Evolutionary conservation across 1,140 invertebrate genomes (phyloP), one percentile per base, ranked within the genome.

Genomic region (Drosophila ironensis): DNA sequence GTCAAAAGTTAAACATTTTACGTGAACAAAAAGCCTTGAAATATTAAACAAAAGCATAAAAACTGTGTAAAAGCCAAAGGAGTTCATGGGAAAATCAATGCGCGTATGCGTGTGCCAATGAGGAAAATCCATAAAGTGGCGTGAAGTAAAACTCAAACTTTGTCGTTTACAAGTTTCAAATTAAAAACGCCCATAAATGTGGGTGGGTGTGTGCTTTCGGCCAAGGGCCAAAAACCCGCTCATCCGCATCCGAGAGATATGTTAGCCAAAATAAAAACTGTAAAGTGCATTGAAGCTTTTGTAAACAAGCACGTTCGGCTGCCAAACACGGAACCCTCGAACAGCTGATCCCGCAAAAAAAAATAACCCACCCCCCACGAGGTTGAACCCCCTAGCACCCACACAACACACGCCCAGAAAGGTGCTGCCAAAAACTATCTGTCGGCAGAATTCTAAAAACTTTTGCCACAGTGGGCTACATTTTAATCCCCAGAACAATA

Each of bases 121-220:
- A 66, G 67, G 72, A 86, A 86, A 86, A 73, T 86, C 80, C 38
- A 84, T 86, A 86, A 74, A 73, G 71, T 57, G 56, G 42, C 60
- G 59, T 68, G 20, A 68, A 68, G 50, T 60, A 33, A 75, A 81
- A 75, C 66, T 75, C 76, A 52, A 66, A 61, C 48, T 68, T 71
- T 6, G 52, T 74, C 64, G 69, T 72, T 82, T 69, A 64, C 72
- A 37, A 54, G 46, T 72, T 78, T 72, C 51, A 67, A 78, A 72
- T 72, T 68, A 69, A 81, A 57, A 27, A 66, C 69, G 28, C 48
- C 45, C 37, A 38, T 33, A 11, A 3, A 3, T 11, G 1, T 11
- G 59, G 25, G 19, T 38, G 38, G 4, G 25, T 17, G 40, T 69
- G 28, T 42, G 40, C 9, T 17, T 47, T 63, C 24, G 12, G 25